phyloP scores from a whole-genome alignment of 2,888 invertebrate species.

The Apamea anceps region DNA sequence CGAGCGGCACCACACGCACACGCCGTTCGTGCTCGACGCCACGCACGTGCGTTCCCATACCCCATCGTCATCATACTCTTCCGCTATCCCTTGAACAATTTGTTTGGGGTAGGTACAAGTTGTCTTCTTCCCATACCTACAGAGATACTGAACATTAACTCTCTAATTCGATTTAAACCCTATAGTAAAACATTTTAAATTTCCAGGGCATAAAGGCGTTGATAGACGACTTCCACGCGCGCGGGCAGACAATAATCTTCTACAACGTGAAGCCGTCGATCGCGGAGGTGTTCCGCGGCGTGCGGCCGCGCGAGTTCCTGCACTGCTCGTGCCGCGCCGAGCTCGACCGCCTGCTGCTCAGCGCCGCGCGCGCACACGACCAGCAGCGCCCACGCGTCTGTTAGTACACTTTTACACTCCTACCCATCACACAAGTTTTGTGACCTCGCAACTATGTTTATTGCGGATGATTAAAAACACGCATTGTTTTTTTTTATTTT shows the following conservation, averaged over 20 bases:
- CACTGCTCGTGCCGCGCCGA: constrained; percentile 85
- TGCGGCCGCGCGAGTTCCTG: constrained; percentile 92
- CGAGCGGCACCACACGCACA: no score
- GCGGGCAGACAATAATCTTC: constrained; percentile 93
- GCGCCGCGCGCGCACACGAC: constrained; percentile 30
- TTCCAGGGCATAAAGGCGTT: constrained; percentile 92
- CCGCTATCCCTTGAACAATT: no score
- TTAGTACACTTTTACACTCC: neutral
- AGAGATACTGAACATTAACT: neutral
- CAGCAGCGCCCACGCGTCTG: constrained; percentile 12
- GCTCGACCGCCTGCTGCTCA: constrained; percentile 81
- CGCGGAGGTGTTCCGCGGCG: constrained; percentile 92
- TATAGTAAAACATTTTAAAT: neutral
- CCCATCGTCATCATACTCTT: no score
- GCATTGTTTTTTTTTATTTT: neutral
- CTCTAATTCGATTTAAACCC: neutral
- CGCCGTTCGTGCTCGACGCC: no score
- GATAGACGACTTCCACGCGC: constrained; percentile 92
- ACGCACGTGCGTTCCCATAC: no score
- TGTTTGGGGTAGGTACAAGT: no score
- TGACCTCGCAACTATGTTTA: neutral
- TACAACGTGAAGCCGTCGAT: constrained; percentile 94
- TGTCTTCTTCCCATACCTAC: neutral
- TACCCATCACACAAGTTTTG: neutral
- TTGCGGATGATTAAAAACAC: neutral